Evolutionary conservation across 1,140 invertebrate species (phyloP).

Genomic region (Brachionus calyciflorus): DNA sequence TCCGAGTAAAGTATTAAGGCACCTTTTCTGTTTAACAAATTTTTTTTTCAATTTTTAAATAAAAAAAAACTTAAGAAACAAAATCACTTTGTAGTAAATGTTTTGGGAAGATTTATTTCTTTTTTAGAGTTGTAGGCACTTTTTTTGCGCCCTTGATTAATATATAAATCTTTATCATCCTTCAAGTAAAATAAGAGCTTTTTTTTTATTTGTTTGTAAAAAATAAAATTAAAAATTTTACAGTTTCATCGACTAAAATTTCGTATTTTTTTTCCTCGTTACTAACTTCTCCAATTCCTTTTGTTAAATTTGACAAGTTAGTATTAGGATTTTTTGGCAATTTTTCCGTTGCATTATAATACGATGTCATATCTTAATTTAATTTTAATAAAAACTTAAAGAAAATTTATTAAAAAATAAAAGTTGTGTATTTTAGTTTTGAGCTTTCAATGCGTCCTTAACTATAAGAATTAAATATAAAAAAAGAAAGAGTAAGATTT

Average conservation of each 20-base stretch:
- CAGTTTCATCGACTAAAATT: conserved; percentile 8
- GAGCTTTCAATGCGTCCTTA: conserved; percentile 27
- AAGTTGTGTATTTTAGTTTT: not conserved
- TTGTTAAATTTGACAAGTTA: conserved; percentile 23
- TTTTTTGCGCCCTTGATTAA: not conserved
- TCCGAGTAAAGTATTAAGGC: conserved; percentile 14
- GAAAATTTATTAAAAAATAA: too few relatives aligned
- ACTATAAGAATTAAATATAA: not conserved
- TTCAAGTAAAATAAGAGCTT: not conserved
- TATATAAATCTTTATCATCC: not conserved
- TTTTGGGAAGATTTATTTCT: conserved; percentile 30
- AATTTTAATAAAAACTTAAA: conserved; percentile 12
- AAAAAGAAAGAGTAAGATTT: too few relatives aligned
- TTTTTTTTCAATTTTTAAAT: not conserved
- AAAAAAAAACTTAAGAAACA: not conserved
- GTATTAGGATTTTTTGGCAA: not conserved
- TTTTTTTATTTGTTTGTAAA: not conserved
- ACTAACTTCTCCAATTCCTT: conserved; percentile 9
- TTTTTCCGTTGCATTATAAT: conserved; percentile 1
- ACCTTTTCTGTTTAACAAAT: not conserved
- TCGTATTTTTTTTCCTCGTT: conserved; percentile 27
- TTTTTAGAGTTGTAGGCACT: not conserved
- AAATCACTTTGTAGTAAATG: conserved; percentile 13
- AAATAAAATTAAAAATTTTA: not conserved
- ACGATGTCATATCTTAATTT: conserved; percentile 8